phyloP scores from a whole-genome alignment of 1,140 invertebrate species.

The Polypedilum pembai region DNA sequence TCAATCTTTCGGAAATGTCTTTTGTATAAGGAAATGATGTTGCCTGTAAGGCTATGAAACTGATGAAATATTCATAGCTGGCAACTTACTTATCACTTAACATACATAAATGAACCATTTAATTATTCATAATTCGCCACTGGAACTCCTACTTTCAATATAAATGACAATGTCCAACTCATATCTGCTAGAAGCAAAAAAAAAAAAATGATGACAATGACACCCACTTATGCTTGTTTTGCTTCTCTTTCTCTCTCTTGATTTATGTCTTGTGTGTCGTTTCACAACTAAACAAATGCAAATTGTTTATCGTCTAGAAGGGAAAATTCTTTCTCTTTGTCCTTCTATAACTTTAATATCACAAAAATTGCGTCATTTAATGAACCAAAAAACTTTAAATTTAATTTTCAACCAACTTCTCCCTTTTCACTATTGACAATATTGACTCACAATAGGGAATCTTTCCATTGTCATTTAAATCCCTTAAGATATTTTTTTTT shows the following conservation, averaged over 20 bases:
- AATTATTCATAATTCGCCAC: constrained; percentile 1
- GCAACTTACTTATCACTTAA: constrained; percentile 12
- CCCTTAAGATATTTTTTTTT: constrained; percentile 9
- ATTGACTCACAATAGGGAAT: too few species aligned
- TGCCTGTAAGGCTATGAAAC: neutral
- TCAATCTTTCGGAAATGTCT: constrained; percentile 9
- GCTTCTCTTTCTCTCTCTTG: neutral
- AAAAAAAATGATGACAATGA: neutral
- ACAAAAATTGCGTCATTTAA: neutral
- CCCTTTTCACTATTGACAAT: too few species aligned
- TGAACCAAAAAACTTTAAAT: constrained; percentile 13
- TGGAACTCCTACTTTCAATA: neutral
- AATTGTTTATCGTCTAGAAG: neutral
- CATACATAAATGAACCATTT: neutral
- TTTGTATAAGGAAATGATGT: neutral
- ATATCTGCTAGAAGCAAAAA: neutral
- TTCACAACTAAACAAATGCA: neutral
- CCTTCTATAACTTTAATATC: neutral
- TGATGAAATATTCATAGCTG: neutral
- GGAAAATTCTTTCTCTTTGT: neutral
- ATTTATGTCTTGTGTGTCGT: neutral
- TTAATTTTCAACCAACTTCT: neutral
- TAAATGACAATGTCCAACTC: neutral
- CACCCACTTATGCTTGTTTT: neutral
- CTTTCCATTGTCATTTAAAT: neutral